phyloP scores from a whole-genome alignment of 2,888 invertebrate species.

The Psylliodes chrysocephalus region DNA sequence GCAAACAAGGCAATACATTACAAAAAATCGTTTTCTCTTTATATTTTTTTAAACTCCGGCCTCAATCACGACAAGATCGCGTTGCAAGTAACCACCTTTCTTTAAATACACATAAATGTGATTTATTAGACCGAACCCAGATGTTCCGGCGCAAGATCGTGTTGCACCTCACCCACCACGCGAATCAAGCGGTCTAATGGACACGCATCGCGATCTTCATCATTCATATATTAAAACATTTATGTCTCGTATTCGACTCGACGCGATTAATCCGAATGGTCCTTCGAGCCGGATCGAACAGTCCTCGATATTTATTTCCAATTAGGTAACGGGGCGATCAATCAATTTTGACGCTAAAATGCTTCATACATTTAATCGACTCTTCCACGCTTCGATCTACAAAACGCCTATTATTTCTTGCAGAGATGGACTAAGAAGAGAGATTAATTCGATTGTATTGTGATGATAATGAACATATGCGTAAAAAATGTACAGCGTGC shows the following conservation, averaged over 20 bases:
- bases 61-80: too few relatives aligned
- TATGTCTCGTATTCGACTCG: constrained; percentile 23
- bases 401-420: constrained; percentile 40
- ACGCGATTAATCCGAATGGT: constrained; percentile 28
- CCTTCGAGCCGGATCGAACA: constrained; percentile 17
- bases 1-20: too few relatives aligned
- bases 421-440: constrained; percentile 8
- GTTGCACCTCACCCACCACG: not conserved
- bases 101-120: not conserved
- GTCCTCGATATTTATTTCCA: constrained; percentile 37
- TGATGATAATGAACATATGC: too few relatives aligned
- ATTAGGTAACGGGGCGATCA: constrained; percentile 47
- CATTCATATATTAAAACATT: constrained; percentile 33
- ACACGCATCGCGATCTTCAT: constrained; percentile 16
- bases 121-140: not conserved
- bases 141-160: not conserved
- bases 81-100: too few relatives aligned
- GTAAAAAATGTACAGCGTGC: too few relatives aligned
- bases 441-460: not conserved
- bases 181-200: constrained; percentile 11
- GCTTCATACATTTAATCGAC: constrained; percentile 44
- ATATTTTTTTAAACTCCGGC: too few relatives aligned
- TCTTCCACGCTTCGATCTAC: constrained; percentile 34
- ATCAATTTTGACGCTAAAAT: constrained; percentile 54
- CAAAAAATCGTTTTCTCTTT: too few relatives aligned